Evolutionary conservation across 2,888 invertebrate species (phyloP).

Genomic region (Eilema caniola): DNA sequence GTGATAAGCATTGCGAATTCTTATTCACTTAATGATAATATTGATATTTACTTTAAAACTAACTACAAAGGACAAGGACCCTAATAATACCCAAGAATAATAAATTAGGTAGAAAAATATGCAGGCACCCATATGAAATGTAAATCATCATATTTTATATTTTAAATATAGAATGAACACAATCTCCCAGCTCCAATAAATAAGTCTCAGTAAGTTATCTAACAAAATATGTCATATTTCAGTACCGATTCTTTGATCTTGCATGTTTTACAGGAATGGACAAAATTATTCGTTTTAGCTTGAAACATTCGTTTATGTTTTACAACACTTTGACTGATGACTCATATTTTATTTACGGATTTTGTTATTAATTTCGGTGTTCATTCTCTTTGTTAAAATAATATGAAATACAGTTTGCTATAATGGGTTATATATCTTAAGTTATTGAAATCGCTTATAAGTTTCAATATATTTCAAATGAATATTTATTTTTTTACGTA

Average conservation of each 20-base stretch:
- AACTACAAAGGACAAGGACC: not conserved
- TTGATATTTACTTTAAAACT: not conserved
- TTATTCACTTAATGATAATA: not conserved
- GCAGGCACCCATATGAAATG: not conserved
- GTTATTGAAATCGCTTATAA: not conserved
- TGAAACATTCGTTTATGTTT: conserved; percentile 26
- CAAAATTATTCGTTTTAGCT: conserved; percentile 27
- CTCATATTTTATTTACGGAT: conserved; percentile 9
- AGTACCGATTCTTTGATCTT: conserved; percentile 26
- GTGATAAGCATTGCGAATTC: too few relatives aligned
- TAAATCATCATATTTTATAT: not conserved
- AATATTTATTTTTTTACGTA: too few relatives aligned
- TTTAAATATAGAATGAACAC: not conserved
- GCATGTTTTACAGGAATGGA: conserved; percentile 3
- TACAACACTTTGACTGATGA: conserved; percentile 34
- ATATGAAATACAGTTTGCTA: not conserved
- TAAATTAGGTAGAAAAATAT: not conserved
- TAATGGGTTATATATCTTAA: not conserved
- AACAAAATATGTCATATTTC: not conserved
- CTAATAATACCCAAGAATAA: not conserved
- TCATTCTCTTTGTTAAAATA: not conserved
- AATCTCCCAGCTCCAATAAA: not conserved
- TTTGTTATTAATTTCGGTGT: not conserved
- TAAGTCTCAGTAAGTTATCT: not conserved
- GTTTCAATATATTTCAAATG: too few relatives aligned